Evolutionary conservation across 2,113 vertebrate species (phyloP).

Genomic region (Corythoichthys haematopterus): DNA sequence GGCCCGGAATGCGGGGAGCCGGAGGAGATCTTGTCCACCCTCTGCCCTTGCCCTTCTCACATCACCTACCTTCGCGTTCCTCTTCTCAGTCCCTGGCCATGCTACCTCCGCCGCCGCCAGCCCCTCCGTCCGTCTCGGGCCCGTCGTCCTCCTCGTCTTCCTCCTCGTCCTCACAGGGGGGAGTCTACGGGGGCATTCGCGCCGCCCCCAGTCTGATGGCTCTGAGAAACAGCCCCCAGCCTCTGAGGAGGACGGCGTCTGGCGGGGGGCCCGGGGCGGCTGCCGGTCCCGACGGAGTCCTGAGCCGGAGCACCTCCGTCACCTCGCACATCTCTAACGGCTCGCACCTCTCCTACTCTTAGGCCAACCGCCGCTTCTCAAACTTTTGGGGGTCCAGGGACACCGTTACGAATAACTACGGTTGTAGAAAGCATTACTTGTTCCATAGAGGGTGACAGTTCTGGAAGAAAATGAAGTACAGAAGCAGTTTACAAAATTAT

Average conservation of each 20-base stretch:
- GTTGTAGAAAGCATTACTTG: too few relatives aligned
- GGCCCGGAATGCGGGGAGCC: slow-evolving; percentile 65
- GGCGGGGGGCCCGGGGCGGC: slow-evolving; percentile 79
- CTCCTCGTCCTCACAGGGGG: slow-evolving; percentile 69
- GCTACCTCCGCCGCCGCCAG: slow-evolving; percentile 74
- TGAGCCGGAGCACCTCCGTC: slow-evolving; percentile 88
- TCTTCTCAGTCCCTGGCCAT: slow-evolving; percentile 76
- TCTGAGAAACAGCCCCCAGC: slow-evolving; percentile 88
- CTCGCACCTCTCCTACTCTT: slow-evolving; percentile 88
- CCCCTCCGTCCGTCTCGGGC: slow-evolving; percentile 65
- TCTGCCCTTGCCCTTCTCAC: slow-evolving; percentile 73
- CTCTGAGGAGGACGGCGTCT: slow-evolving; percentile 83
- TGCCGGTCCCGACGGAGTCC: slow-evolving; percentile 70
- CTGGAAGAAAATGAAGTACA: background rate
- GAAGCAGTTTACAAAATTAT: too few relatives aligned
- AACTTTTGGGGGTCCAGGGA: slow-evolving; percentile 1
- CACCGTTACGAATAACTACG: too few relatives aligned
- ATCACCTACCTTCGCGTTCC: slow-evolving; percentile 75
- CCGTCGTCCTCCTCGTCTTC: slow-evolving; percentile 69
- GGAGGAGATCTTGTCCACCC: slow-evolving; percentile 67
- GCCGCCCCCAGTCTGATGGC: slow-evolving; percentile 76
- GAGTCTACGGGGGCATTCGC: slow-evolving; percentile 65
- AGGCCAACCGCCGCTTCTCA: slow-evolving; percentile 35
- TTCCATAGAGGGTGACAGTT: background rate
- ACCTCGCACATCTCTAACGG: slow-evolving; percentile 90